phyloP scores from a whole-genome alignment of 2,797 vertebrate genomes.

The Sebastes cheni region DNA sequence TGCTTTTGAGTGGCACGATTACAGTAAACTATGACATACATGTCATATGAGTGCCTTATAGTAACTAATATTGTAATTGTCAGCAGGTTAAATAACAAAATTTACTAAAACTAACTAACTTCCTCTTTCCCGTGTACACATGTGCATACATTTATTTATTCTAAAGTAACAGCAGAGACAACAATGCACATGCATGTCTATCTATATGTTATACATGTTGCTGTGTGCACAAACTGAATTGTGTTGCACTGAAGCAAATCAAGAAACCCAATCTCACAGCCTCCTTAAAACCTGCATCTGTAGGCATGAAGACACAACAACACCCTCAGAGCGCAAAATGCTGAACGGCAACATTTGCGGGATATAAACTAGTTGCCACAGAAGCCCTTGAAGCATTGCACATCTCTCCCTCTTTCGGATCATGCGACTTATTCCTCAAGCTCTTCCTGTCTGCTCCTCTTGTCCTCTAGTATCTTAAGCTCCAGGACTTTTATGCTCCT shows the following conservation, averaged over 20 bases:
- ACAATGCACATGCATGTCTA: neutral
- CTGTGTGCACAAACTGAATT: neutral
- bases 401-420: neutral
- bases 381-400: neutral
- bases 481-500: slow-evolving; percentile 1
- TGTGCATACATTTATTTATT: neutral
- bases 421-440: slow-evolving; percentile 12
- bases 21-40: neutral
- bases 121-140: neutral
- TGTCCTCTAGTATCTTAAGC: neutral
- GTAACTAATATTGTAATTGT: neutral
- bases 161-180: neutral
- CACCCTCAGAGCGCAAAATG: neutral
- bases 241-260: neutral
- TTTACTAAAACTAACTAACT: neutral
- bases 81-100: neutral
- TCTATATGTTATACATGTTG: neutral
- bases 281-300: slow-evolving; percentile 9
- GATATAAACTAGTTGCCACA: neutral
- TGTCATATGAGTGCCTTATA: neutral
- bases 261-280: neutral
- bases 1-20: neutral
- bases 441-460: slow-evolving; percentile 4
- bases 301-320: neutral
- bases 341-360: slow-evolving; percentile 15